Evolutionary conservation across 2,888 invertebrate species (phyloP).

Genomic region (Cephus pygmeus): DNA sequence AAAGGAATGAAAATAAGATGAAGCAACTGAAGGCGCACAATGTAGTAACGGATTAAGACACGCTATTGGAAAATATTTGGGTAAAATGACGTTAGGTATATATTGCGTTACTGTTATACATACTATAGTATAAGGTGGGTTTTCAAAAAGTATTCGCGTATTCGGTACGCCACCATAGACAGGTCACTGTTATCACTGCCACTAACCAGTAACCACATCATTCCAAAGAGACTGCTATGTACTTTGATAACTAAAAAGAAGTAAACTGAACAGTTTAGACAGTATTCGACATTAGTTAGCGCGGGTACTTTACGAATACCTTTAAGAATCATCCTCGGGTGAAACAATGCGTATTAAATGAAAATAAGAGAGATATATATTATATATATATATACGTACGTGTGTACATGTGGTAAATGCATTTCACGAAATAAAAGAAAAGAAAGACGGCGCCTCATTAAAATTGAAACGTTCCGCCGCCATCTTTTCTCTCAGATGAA

Average conservation of each 20-base stretch:
- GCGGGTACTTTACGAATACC: not conserved
- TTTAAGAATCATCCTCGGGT: not conserved
- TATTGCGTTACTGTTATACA: slow-evolving; percentile 34
- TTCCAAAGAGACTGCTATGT: not conserved
- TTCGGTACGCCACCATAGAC: not conserved
- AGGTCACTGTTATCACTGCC: not conserved
- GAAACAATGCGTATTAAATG: not conserved
- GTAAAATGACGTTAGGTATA: slow-evolving; percentile 17
- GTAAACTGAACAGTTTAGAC: not conserved
- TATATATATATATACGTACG: not conserved
- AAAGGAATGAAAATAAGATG: not conserved
- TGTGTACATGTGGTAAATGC: not conserved
- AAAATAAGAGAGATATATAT: not conserved
- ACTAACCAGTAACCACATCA: not conserved
- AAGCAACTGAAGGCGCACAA: slow-evolving; percentile 10
- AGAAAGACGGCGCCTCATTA: not conserved
- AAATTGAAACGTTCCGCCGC: not conserved
- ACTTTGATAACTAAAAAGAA: not conserved
- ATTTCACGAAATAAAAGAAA: not conserved
- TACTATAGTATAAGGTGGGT: not conserved
- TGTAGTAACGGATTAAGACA: slow-evolving; percentile 33
- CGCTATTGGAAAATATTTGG: slow-evolving; percentile 39
- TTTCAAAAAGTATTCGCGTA: slow-evolving; percentile 5
- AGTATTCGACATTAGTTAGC: not conserved
- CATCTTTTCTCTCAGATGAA: not conserved